A percentile compares a stretch with the other conserved stretches of the same genome.
Conservation (phyloP, 2,888 invertebrate species). For the Eustalomyia histrio region DNA sequence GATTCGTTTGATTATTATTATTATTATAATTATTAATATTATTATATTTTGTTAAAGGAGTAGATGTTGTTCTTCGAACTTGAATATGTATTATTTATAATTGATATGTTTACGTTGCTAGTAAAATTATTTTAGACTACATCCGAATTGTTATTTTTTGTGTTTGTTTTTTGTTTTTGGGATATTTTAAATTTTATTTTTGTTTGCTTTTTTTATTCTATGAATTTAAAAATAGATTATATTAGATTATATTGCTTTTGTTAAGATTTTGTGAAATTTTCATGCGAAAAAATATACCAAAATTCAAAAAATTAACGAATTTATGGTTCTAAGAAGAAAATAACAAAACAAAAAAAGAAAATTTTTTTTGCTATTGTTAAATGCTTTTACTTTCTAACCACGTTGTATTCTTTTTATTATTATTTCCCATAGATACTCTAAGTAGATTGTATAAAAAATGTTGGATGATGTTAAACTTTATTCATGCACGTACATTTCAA, state of each 20-base stretch:
- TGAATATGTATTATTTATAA: conserved; percentile 25
- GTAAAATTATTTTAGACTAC: conserved; percentile 22
- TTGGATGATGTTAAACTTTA: background rate
- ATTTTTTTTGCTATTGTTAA: conserved; percentile 2
- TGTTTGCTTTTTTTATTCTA: conserved; percentile 1
- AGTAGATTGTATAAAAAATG: background rate
- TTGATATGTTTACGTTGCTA: conserved; percentile 53
- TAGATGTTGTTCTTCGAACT: conserved; percentile 38
- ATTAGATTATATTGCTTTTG: background rate
- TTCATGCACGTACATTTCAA: background rate
- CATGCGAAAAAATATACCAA: background rate
- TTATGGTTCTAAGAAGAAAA: background rate
- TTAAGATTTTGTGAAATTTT: background rate
- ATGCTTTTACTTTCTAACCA: conserved; percentile 16
- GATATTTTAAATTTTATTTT: conserved; percentile 13
- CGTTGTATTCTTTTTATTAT: conserved; percentile 16
- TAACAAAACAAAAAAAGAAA: background rate
- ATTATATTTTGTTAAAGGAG: background rate
- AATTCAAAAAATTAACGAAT: background rate
- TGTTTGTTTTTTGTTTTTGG: background rate
- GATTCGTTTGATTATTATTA: conserved; percentile 1
- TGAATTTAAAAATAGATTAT: conserved; percentile 7
- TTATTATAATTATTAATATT: background rate
- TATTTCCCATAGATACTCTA: conserved; percentile 8
- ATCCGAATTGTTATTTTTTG: background rate